These are phyloP conservation scores for Myrmecophaga tridactyla DNA, from an alignment of 2,113 vertebrate species.

Conservation along the genomic window DNA sequence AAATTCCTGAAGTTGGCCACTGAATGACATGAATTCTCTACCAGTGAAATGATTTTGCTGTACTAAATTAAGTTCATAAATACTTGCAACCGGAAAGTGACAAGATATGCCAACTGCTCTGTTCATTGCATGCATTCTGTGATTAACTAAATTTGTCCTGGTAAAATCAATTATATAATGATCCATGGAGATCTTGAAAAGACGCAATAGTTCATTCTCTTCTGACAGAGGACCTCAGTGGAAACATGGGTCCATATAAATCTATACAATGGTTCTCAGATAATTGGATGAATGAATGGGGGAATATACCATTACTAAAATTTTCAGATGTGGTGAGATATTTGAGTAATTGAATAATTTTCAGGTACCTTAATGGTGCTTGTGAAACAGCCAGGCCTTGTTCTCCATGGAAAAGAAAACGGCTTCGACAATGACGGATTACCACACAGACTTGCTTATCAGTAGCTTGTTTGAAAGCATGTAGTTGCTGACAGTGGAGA, in stretches of 20 bases:
- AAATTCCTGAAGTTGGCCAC: neutral
- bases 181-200: neutral
- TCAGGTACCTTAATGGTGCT: neutral
- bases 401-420: neutral
- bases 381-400: neutral
- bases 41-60: constrained; percentile 22
- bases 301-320: neutral
- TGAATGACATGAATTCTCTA: constrained; percentile 1
- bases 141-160: neutral
- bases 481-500: neutral
- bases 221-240: neutral
- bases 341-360: neutral
- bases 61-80: constrained; percentile 44
- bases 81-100: constrained; percentile 33
- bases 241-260: neutral
- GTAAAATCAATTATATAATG: neutral
- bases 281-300: neutral
- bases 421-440: neutral
- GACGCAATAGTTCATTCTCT: neutral
- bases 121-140: neutral
- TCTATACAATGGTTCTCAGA: neutral
- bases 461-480: neutral
- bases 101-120: neutral
- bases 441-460: neutral
- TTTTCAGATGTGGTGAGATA: neutral